Evolutionary conservation across 2,888 invertebrate species (phyloP).

Genomic region (Yponomeuta plumbellus): DNA sequence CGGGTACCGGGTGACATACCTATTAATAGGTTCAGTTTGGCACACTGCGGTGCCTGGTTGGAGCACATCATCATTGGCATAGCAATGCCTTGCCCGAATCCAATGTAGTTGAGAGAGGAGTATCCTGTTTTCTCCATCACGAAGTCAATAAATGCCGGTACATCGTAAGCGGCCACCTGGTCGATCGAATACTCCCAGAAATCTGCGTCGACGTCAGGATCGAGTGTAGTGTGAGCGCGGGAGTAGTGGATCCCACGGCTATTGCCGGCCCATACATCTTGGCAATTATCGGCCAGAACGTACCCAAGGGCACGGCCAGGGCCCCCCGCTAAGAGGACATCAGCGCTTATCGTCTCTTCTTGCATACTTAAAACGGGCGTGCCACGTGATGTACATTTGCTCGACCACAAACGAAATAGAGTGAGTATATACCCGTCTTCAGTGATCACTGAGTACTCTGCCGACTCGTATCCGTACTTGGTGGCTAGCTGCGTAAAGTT

Average conservation of each 20-base stretch:
- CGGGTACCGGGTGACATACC: neutral
- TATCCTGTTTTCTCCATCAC: conserved; percentile 20
- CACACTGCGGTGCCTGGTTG: neutral
- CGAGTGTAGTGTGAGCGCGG: conserved; percentile 66
- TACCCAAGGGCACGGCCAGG: conserved; percentile 33
- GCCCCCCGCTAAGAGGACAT: conserved; percentile 12
- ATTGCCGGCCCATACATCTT: conserved; percentile 84
- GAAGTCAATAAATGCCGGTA: conserved; percentile 85
- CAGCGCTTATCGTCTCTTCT: conserved; percentile 10
- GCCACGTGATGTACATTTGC: neutral
- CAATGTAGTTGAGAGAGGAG: conserved; percentile 74
- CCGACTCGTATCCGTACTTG: conserved; percentile 3
- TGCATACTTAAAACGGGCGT: conserved; percentile 13
- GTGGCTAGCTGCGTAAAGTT: neutral
- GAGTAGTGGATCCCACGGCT: conserved; percentile 82
- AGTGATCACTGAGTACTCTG: conserved; percentile 10
- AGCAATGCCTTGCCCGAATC: conserved; percentile 84
- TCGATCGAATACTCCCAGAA: conserved; percentile 84
- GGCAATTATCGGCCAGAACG: conserved; percentile 74
- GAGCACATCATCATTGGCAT: conserved; percentile 10
- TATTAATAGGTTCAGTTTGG: neutral
- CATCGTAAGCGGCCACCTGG: conserved; percentile 85
- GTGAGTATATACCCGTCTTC: conserved; percentile 15
- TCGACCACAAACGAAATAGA: conserved; percentile 6
- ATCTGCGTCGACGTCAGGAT: conserved; percentile 48